Base-by-base conservation (phyloP, 2,888 invertebrate species). In the Chymomyza caudatula region DNA sequence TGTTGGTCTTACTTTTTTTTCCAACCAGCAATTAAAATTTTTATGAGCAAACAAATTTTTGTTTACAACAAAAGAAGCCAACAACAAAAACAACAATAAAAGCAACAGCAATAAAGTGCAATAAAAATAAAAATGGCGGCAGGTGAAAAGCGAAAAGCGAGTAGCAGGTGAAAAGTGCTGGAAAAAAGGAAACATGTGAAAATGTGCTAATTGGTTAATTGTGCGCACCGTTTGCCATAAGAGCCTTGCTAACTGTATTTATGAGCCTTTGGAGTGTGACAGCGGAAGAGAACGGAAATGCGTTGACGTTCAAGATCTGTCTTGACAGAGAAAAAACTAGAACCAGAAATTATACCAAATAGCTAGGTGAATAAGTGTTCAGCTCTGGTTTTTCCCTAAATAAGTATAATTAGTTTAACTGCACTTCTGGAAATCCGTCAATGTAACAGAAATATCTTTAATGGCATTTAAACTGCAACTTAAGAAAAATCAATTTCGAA, bases 21-120 rank as follows among this genome's bases (percentile, higher is more conserved):
- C 5, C 29, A 37, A 11, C 11, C 73, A 73, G 81, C 85, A 85
- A 80, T 80, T 85, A 80, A 80, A 80, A 85, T 84, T 83, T 85
- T 80, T 80, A 85, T 83, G 84, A 73, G 80, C 84, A 80, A 85
- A 83, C 84, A 80, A 80, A 75, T 83, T 80, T 68, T 79, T 77
- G 65, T 71, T 77, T 71, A 73, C 80, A 85, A 77, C 83, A 85
- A 71, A n/a, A 83, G 62, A 67, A 67, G 29, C 29, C 67, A 37
- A 11, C 51, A 51, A 51, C 51, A 51, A 19, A 19, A 51, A 47
- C 44, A 43, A 15, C n/a, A 43, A 13, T 13, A 43, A 43, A 43
- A 13, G 49, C 4, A 15, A n/a, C 49, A 49, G 17, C n/a, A 76
- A 66, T 73, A 71, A 77, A 74, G 69, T 64, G 66, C 60, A 67